Base-by-base conservation (phyloP, 2,888 invertebrate genomes). In the Sacculina carcini region DNA sequence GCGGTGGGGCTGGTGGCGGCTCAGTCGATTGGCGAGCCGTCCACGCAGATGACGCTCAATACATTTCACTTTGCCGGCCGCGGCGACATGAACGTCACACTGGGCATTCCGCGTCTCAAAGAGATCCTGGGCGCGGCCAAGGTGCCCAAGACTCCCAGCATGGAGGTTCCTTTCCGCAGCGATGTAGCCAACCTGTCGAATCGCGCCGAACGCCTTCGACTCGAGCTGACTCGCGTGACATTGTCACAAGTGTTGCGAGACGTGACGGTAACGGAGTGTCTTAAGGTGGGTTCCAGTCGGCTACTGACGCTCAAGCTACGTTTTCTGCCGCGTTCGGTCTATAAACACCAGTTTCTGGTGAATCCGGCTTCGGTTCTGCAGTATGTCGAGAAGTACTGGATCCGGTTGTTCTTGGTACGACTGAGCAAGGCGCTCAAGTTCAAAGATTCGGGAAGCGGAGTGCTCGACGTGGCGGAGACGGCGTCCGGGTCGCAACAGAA, bases 51-150 rank as follows among this genome's bases (percentile, higher is more conserved):
- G 98, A 99, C 98, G 61, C 69, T 99, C 64, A 99, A 99, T 66
- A 99, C 98, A 38, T 99, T 99, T 67, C 98, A 99, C 64, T 98
- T 98, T 66, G 98, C 98, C 60, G 98, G 98, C 63, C 78, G 94
- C 68, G 94, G 96, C 71, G 98, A 98, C 68, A 98, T 98, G 94
- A 99, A 99, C 71, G 96, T 99, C 0, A 98, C 98, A 0, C 72
- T 99, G n/a, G 98, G 98, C 47, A 55, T 56, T 5, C 56, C 56
- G 9, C 54, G 56, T 6, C 54, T 56, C 53, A 34, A 52, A 10
- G 56, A 56, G 40, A 52, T 56, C 29, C 48, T 56, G 26, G 51
- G 68, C 3, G 94, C 92, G 0, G 82, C 87, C 1, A 76, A 75
- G n/a, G 80, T 78, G 54, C 82, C 94, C 12, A 86, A 87, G 66